Evolutionary conservation across 2,888 invertebrate species (phyloP).

Genomic region (Pyrgus malvae): DNA sequence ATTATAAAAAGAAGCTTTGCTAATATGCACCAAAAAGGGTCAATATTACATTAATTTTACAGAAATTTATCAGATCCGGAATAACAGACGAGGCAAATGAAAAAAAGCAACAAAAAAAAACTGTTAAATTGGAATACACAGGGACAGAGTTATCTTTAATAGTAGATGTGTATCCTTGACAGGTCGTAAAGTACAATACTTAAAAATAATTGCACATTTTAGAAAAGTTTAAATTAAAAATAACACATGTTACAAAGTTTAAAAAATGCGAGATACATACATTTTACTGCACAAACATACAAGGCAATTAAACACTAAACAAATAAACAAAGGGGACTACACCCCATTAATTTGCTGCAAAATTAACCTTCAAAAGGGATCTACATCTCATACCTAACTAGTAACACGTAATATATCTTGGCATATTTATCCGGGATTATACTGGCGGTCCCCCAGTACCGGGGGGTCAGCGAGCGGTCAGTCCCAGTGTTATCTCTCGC

Average conservation of each 20-base stretch:
- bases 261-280: too few relatives aligned
- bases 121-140: conserved; percentile 1
- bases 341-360: conserved; percentile 4
- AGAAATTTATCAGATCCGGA: too few relatives aligned
- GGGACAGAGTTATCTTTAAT: background rate
- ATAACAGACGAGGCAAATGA: background rate
- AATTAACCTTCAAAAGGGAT: conserved; percentile 9
- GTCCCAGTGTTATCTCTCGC: conserved; percentile 63
- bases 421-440: conserved; percentile 35
- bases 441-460: conserved; percentile 43
- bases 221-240: too few relatives aligned
- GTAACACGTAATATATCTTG: conserved; percentile 6
- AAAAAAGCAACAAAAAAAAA: background rate
- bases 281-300: too few relatives aligned
- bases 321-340: background rate
- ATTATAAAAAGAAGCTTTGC: too few relatives aligned
- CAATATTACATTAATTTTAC: too few relatives aligned
- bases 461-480: conserved; percentile 60
- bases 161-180: background rate
- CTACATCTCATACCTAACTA: background rate
- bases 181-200: background rate
- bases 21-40: too few relatives aligned
- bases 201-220: background rate
- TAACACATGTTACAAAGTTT: too few relatives aligned
- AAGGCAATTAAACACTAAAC: too few relatives aligned